Evolutionary conservation across 2,888 invertebrate genomes (phyloP).

Genomic region (Drosophila percnosoma): DNA sequence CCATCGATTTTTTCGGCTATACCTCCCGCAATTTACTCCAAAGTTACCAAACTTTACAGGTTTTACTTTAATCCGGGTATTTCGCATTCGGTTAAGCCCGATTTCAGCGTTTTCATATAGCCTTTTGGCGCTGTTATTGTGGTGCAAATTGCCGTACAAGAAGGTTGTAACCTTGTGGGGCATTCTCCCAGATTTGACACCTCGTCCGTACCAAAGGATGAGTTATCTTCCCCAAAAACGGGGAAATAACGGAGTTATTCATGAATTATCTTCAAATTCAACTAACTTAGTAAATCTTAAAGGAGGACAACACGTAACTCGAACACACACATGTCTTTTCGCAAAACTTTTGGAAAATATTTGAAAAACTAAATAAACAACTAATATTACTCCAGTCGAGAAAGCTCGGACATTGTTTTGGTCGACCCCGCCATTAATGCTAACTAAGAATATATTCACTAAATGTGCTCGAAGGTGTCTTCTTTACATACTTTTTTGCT

Average conservation of each 20-base stretch:
- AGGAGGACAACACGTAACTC: background rate
- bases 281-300: background rate
- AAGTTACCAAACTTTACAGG: background rate
- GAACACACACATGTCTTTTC: background rate
- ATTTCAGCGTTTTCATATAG: background rate
- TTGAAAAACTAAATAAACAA: background rate
- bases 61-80: background rate
- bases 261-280: background rate
- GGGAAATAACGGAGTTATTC: background rate
- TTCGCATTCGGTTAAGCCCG: background rate
- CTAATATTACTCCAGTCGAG: background rate
- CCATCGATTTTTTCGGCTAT: background rate
- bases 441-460: background rate
- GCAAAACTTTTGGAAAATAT: background rate
- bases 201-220: background rate
- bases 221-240: background rate
- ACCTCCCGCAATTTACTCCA: background rate
- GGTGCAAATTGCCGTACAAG: background rate
- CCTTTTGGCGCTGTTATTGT: background rate
- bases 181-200: background rate
- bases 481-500: background rate
- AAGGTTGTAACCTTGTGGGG: background rate
- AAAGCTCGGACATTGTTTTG: background rate
- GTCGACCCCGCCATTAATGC: background rate
- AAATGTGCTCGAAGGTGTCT: background rate